These are phyloP conservation scores for Osmerus mordax DNA, from an alignment of 2,113 vertebrate genomes.

Conservation along the genomic window DNA sequence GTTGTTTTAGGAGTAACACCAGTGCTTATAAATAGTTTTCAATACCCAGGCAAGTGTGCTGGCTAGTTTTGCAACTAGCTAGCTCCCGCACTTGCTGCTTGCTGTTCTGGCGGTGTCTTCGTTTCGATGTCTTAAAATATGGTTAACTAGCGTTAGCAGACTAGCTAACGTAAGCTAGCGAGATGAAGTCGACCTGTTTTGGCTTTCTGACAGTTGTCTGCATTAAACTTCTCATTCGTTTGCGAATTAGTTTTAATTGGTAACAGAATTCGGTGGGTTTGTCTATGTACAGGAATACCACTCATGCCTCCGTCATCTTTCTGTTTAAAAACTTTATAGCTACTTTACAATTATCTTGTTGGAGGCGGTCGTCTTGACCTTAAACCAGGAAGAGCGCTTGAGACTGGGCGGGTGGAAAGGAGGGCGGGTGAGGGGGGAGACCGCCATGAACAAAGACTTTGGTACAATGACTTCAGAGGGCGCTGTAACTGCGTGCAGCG, in stretches of 20 bases:
- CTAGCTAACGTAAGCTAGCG: conserved; percentile 16
- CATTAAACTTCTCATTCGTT: not conserved
- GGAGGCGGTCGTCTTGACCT: conserved; percentile 19
- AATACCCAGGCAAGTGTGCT: not conserved
- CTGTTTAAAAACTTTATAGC: conserved; percentile 36
- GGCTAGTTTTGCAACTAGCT: too few species aligned
- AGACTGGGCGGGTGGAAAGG: not conserved
- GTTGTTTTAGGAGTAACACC: not conserved
- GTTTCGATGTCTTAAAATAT: too few species aligned
- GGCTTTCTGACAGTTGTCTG: not conserved
- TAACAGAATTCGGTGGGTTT: too few species aligned
- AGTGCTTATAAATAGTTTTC: not conserved
- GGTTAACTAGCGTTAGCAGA: not conserved
- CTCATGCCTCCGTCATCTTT: conserved; percentile 31
- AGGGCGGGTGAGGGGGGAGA: not conserved
- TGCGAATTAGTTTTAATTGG: conserved; percentile 4
- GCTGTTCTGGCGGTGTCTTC: not conserved
- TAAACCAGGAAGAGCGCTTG: conserved; percentile 48
- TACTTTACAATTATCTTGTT: conserved; percentile 19
- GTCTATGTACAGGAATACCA: not conserved
- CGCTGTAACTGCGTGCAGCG: too few species aligned
- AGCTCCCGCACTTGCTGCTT: not conserved
- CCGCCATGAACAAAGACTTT: not conserved
- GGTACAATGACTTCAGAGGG: too few species aligned
- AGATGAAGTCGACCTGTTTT: conserved; percentile 18